phyloP scores from a whole-genome alignment of 1,140 invertebrate genomes.

The Phymastichus coffea region DNA sequence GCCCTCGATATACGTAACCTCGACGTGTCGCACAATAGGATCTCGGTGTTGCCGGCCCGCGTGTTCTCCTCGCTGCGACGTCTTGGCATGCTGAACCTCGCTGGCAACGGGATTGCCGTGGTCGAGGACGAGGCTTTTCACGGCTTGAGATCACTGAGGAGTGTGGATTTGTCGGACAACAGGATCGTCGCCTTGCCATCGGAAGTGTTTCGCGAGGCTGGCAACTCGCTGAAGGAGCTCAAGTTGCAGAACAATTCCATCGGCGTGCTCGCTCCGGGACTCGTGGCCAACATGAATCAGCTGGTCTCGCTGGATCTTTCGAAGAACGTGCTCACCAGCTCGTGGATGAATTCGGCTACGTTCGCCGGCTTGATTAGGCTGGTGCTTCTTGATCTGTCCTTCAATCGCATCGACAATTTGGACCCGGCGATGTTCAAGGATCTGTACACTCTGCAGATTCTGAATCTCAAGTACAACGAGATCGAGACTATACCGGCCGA shows the following conservation, averaged over 20 bases:
- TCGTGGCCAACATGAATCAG: slow-evolving; percentile 82
- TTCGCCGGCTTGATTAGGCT: slow-evolving; percentile 85
- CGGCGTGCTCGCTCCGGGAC: slow-evolving; percentile 73
- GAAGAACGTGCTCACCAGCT: slow-evolving; percentile 80
- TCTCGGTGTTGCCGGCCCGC: slow-evolving; percentile 74
- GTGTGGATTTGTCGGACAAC: slow-evolving; percentile 83
- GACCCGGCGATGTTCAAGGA: slow-evolving; percentile 80
- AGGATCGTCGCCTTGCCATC: slow-evolving; percentile 84
- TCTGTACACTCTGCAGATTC: slow-evolving; percentile 78
- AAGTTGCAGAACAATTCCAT: slow-evolving; percentile 88
- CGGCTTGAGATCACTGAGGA: slow-evolving; percentile 74
- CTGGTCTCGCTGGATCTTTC: slow-evolving; percentile 84
- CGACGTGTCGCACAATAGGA: slow-evolving; percentile 83
- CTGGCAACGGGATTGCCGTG: slow-evolving; percentile 83
- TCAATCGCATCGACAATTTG: slow-evolving; percentile 79
- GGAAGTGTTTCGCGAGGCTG: slow-evolving; percentile 76
- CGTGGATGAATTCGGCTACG: slow-evolving; percentile 78
- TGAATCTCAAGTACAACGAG: slow-evolving; percentile 77
- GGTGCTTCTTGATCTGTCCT: slow-evolving; percentile 80
- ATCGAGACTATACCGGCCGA: slow-evolving; percentile 74
- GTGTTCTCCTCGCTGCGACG: slow-evolving; percentile 76
- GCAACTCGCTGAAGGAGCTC: slow-evolving; percentile 78
- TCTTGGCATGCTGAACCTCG: slow-evolving; percentile 73
- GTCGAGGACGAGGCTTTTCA: slow-evolving; percentile 78
- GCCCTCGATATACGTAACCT: slow-evolving; percentile 77